These are phyloP conservation scores for Mixornis gularis DNA, from an alignment of 2,113 vertebrate genomes.

Conservation along the genomic window DNA sequence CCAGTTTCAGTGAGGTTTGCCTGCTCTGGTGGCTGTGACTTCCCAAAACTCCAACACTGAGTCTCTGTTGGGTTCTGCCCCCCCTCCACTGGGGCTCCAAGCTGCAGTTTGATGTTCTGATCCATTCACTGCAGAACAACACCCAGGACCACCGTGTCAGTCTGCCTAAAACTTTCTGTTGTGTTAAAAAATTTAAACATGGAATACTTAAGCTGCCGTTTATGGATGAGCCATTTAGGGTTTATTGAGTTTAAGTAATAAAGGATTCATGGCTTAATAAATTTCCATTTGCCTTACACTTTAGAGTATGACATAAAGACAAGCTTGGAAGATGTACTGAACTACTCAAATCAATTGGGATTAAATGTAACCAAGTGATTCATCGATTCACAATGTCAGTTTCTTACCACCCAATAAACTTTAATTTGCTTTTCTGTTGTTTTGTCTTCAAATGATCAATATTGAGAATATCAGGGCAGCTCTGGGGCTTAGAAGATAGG, in stretches of 20 bases:
- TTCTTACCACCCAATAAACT: constrained; percentile 21
- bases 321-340: constrained; percentile 11
- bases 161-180: neutral
- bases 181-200: neutral
- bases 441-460: constrained; percentile 42
- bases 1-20: neutral
- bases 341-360: constrained; percentile 25
- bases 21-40: neutral
- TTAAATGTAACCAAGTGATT: constrained; percentile 17
- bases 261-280: constrained; percentile 59
- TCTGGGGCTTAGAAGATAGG: neutral
- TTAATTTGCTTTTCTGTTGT: constrained; percentile 49
- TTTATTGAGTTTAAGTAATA: constrained; percentile 46
- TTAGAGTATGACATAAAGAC: neutral
- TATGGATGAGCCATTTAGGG: constrained; percentile 35
- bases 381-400: constrained; percentile 23
- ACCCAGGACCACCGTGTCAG: fast-evolving
- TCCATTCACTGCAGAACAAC: neutral
- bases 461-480: neutral
- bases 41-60: fast-evolving
- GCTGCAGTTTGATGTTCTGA: neutral
- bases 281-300: constrained; percentile 37
- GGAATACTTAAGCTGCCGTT: neutral
- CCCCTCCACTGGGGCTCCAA: neutral
- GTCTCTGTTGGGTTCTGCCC: neutral